Base-by-base conservation (phyloP, 1,140 invertebrate species). In the Rhynchophorus ferrugineus region DNA sequence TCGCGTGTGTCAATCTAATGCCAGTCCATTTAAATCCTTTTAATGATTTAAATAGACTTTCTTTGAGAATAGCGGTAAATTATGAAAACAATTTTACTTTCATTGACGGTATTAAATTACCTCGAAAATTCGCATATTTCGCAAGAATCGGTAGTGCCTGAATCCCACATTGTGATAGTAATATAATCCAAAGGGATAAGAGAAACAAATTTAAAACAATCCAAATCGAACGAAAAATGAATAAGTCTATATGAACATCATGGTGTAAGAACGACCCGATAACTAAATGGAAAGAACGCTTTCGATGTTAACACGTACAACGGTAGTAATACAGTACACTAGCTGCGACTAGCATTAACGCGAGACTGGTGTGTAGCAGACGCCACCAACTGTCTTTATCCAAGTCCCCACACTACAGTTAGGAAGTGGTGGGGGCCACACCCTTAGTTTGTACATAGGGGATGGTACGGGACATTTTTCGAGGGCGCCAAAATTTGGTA, bases 121-220 rank as follows among this genome's bases (percentile, higher is more conserved):
- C 59, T 58, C 42, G 57, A 41, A 54, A 44, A 59, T 43, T 61
- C 49, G 52, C 60, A 61, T 19, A 48, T 39, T 44, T 59, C 51
- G 33, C 60, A 61, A n/a, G 54, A 29, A 46, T 57, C 52, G 24
- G 44, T 54, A 13, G 11, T 43, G 1, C 54, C 18, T 49, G 60
- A 46, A 41, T 61, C 60, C 60, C 60, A 61, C 60, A 61, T 61
- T 52, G 34, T 55, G 16, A n/a, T n/a, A n/a, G n/a, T n/a, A n/a
- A n/a, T n/a, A n/a, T n/a, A n/a, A n/a, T n/a, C n/a, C n/a, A n/a
- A n/a, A n/a, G n/a, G n/a, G n/a, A n/a, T n/a, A n/a, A n/a, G n/a
- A n/a, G n/a, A n/a, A 29, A 19, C 36, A 7, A 22, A 44, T 39
- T 2, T n/a, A 38, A 56, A 29, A 34, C 39, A 50, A 51, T 48